phyloP scores from a whole-genome alignment of 2,113 vertebrate species.

The Condylura cristata region DNA sequence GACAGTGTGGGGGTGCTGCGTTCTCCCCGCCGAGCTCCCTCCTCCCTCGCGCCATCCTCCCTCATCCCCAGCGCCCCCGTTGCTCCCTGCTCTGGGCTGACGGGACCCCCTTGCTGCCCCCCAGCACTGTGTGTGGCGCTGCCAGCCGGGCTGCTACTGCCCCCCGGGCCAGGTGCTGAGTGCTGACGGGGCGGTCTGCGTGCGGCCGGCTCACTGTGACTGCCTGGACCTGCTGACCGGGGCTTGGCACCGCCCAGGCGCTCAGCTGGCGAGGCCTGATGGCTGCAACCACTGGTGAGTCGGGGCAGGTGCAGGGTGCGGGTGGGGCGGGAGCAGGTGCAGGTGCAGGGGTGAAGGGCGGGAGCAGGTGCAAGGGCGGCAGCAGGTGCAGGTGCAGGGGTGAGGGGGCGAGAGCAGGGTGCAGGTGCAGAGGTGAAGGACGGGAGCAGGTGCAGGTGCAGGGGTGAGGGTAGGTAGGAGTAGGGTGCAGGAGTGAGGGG shows the following conservation, averaged over 20 bases:
- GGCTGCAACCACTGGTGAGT: constrained; percentile 94
- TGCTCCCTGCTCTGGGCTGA: background rate
- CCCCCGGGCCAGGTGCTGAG: constrained; percentile 87
- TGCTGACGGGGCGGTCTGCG: constrained; percentile 84
- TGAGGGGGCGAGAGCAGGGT: too few species aligned
- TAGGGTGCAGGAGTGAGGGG: too few species aligned
- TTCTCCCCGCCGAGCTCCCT: too few species aligned
- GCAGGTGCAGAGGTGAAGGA: background rate
- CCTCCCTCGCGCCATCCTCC: too few species aligned
- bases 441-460: background rate
- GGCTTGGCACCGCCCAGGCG: constrained; percentile 79
- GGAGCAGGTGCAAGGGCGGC: background rate
- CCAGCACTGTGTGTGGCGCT: constrained; percentile 90
- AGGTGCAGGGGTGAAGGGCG: background rate
- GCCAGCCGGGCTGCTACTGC: constrained; percentile 93
- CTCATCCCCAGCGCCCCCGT: too few species aligned
- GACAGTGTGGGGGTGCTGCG: too few species aligned
- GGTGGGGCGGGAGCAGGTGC: too few species aligned
- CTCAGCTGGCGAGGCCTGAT: constrained; percentile 75
- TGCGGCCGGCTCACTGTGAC: constrained; percentile 83
- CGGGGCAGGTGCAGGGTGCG: background rate
- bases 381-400: background rate
- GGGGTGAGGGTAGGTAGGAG: background rate
- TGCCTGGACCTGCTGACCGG: constrained; percentile 88
- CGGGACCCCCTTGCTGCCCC: background rate